Evolutionary conservation across 2,888 invertebrate genomes (phyloP).

Genomic region (Amorpha juglandis): DNA sequence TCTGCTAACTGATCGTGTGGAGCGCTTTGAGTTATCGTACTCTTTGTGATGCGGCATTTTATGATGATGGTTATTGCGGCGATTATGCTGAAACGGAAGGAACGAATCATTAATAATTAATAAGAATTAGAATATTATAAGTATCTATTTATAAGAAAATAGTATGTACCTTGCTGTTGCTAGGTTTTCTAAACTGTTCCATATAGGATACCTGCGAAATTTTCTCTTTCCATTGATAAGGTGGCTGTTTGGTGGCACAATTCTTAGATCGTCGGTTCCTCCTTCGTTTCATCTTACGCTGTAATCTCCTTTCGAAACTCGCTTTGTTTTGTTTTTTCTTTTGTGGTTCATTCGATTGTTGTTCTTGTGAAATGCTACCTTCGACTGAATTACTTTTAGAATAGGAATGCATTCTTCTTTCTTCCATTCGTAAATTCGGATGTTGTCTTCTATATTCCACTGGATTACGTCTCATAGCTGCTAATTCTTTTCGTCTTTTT

Average conservation of each 20-base stretch:
- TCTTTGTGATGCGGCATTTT: slow-evolving; percentile 36
- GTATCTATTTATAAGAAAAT: background rate
- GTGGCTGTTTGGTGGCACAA: slow-evolving; percentile 78
- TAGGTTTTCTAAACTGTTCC: slow-evolving; percentile 46
- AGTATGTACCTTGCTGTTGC: slow-evolving; percentile 49
- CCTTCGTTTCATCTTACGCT: slow-evolving; percentile 64
- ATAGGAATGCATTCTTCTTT: slow-evolving; percentile 54
- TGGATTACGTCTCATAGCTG: slow-evolving; percentile 70
- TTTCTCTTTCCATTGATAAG: slow-evolving; percentile 69
- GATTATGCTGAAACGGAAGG: slow-evolving; percentile 54
- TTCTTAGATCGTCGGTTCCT: slow-evolving; percentile 70
- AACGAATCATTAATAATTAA: background rate
- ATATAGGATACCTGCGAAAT: slow-evolving; percentile 44
- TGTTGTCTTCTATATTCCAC: slow-evolving; percentile 70
- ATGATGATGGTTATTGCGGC: slow-evolving; percentile 55
- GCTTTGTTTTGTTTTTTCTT: slow-evolving; percentile 54
- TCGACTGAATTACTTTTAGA: slow-evolving; percentile 65
- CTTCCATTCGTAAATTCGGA: slow-evolving; percentile 62
- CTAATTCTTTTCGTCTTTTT: slow-evolving; percentile 63
- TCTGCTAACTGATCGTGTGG: slow-evolving; percentile 88
- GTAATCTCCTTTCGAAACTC: slow-evolving; percentile 53
- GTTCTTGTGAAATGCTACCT: slow-evolving; percentile 60
- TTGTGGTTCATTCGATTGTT: slow-evolving; percentile 45
- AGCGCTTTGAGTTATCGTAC: slow-evolving; percentile 49
- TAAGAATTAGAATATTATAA: too few species aligned